Percentiles rank a stretch among this genome's conserved stretches.
phyloP scores from a whole-genome alignment of 2,888 invertebrate genomes.

The Amphipyra tragopoginis region DNA sequence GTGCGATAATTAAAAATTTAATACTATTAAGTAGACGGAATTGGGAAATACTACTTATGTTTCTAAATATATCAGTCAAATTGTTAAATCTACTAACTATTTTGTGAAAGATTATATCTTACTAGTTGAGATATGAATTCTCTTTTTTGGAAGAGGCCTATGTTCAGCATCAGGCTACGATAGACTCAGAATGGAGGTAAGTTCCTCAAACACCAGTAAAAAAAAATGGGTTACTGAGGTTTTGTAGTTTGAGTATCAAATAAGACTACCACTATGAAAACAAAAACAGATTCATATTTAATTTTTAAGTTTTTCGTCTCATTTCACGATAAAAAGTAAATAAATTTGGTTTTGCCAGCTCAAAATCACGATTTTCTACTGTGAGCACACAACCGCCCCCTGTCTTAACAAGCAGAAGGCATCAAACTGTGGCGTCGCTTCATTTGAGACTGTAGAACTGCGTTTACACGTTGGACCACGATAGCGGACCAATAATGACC shows the following conservation, averaged over 20 bases:
- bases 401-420: constrained; percentile 50
- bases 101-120: constrained; percentile 40
- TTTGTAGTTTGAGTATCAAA: not conserved
- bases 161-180: not conserved
- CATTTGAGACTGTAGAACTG: constrained; percentile 22
- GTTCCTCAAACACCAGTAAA: too few species aligned
- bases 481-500: not conserved
- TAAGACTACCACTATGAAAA: not conserved
- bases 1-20: constrained; percentile 11
- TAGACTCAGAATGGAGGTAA: not conserved
- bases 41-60: constrained; percentile 28
- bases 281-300: not conserved
- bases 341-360: constrained; percentile 19
- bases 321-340: not conserved
- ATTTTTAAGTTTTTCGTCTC: not conserved
- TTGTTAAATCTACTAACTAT: constrained; percentile 35
- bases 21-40: constrained; percentile 42
- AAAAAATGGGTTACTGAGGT: not conserved
- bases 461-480: constrained; percentile 24
- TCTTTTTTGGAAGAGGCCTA: not conserved
- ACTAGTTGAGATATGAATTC: constrained; percentile 36
- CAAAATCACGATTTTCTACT: constrained; percentile 17
- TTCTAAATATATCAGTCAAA: constrained; percentile 43
- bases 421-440: constrained; percentile 72
- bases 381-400: constrained; percentile 57